Conservation (phyloP, 2,113 vertebrate species). For the Cottus gobio region DNA sequence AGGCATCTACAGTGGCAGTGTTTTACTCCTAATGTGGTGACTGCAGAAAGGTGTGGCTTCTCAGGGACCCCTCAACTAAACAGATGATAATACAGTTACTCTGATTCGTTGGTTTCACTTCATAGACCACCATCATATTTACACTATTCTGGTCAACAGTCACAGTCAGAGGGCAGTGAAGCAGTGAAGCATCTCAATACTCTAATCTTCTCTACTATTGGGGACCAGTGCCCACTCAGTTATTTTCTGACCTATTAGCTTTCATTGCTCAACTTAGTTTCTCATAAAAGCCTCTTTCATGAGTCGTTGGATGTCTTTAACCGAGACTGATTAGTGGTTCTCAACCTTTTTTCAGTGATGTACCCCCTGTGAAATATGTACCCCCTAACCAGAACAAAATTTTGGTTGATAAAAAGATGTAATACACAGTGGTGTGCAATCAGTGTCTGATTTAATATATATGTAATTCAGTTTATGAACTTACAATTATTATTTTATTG, state of each 20-base stretch:
- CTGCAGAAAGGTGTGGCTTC: slow-evolving; percentile 48
- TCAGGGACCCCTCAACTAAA: slow-evolving; percentile 12
- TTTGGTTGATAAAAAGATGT: too few species aligned
- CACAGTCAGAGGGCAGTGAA: neutral
- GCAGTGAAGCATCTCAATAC: slow-evolving; percentile 10
- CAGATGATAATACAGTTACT: slow-evolving; percentile 48
- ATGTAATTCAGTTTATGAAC: too few species aligned
- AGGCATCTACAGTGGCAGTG: slow-evolving; percentile 15
- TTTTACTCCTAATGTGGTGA: slow-evolving; percentile 32
- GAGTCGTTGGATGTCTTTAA: neutral
- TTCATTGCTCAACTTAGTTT: slow-evolving; percentile 1
- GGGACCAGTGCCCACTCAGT: neutral
- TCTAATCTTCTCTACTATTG: neutral
- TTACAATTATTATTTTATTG: too few species aligned
- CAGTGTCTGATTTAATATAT: too few species aligned
- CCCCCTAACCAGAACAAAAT: too few species aligned
- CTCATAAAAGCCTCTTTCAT: neutral
- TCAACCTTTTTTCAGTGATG: too few species aligned
- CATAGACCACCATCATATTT: slow-evolving; percentile 19
- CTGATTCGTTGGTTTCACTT: slow-evolving; percentile 28
- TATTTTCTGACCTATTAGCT: slow-evolving; percentile 1
- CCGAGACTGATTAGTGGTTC: neutral
- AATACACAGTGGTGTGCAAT: too few species aligned
- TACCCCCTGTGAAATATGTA: too few species aligned
- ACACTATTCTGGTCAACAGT: neutral